Percentiles rank a stretch among this genome's conserved stretches.
phyloP scores from a whole-genome alignment of 2,888 invertebrate genomes.

The Thalpophila matura region DNA sequence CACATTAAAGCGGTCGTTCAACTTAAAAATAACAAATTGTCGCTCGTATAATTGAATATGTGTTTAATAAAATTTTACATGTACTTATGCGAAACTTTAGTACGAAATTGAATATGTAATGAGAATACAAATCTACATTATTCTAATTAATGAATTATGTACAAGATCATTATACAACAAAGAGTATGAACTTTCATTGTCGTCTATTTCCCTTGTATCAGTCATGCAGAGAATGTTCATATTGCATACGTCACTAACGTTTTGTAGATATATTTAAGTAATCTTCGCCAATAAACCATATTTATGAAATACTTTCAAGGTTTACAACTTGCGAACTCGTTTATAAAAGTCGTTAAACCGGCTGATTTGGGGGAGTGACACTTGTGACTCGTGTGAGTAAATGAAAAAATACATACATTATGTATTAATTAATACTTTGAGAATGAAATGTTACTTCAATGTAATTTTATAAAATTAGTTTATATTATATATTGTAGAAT shows the following conservation, averaged over 20 bases:
- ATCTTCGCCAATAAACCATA: constrained; percentile 29
- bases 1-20: constrained; percentile 44
- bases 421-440: constrained; percentile 4
- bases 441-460: constrained; percentile 2
- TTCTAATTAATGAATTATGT: constrained; percentile 17
- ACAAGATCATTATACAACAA: constrained; percentile 11
- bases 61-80: constrained; percentile 1
- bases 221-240: constrained; percentile 11
- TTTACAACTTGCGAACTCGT: constrained; percentile 40
- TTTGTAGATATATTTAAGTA: constrained; percentile 8
- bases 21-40: constrained; percentile 11
- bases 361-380: constrained; percentile 40
- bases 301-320: constrained; percentile 51
- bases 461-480: not conserved
- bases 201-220: constrained; percentile 22
- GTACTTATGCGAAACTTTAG: constrained; percentile 16
- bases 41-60: constrained; percentile 18
- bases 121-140: not conserved
- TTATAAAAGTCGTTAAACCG: constrained; percentile 33
- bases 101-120: constrained; percentile 1
- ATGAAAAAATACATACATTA: constrained; percentile 6
- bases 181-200: constrained; percentile 16
- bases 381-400: not conserved
- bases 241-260: constrained; percentile 3
- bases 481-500: not conserved